Conservation (phyloP, 2,888 invertebrate species). For the Endomychus coccineus region DNA sequence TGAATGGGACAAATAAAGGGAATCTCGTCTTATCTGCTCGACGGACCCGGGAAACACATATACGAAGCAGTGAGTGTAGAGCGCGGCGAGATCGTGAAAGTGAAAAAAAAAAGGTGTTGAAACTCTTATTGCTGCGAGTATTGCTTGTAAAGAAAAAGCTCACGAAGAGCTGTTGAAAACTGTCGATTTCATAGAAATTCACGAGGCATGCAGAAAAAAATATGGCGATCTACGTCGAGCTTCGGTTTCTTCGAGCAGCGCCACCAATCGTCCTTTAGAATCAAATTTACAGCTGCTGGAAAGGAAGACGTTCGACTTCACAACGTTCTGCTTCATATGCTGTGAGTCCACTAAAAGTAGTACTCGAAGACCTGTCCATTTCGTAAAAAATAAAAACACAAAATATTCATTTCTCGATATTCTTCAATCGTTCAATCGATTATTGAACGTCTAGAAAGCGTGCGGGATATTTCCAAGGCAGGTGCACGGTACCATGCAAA, state of each 20-base stretch:
- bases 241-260: background rate
- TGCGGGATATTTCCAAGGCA: conserved; percentile 1
- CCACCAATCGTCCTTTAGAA: conserved; percentile 1
- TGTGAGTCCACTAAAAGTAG: conserved; percentile 1
- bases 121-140: conserved; percentile 1
- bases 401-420: conserved; percentile 1
- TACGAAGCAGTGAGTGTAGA: too few species aligned
- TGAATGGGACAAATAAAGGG: too few species aligned
- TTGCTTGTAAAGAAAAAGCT: conserved; percentile 3
- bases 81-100: background rate
- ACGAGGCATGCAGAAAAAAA: conserved; percentile 4
- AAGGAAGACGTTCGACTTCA: conserved; percentile 1
- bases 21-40: conserved; percentile 1
- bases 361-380: background rate
- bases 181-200: conserved; percentile 3
- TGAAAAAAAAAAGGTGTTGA: background rate
- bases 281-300: background rate
- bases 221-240: background rate
- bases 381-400: background rate
- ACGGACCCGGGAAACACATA: too few species aligned
- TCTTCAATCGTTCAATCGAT: background rate
- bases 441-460: conserved; percentile 1
- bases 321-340: background rate
- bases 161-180: conserved; percentile 2
- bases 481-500: background rate